phyloP scores from a whole-genome alignment of 2,888 invertebrate genomes.

The Formica aserva region DNA sequence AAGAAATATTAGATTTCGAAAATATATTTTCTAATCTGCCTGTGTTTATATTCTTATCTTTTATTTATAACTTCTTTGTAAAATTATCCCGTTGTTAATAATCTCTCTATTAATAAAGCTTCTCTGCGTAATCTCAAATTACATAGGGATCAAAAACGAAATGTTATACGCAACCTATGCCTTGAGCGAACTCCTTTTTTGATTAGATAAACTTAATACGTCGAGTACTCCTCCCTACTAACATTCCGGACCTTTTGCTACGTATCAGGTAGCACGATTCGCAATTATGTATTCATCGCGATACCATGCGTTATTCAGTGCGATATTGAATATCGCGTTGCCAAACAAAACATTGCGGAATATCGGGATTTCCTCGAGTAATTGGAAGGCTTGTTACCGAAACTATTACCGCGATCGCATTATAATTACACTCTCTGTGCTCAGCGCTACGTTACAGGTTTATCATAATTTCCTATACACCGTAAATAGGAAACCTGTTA shows the following conservation, averaged over 20 bases:
- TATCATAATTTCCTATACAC: conserved; percentile 51
- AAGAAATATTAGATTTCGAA: not conserved
- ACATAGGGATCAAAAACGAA: conserved; percentile 13
- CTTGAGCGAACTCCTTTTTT: conserved; percentile 44
- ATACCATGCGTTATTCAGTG: conserved; percentile 53
- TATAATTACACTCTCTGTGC: conserved; percentile 55
- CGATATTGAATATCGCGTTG: conserved; percentile 70
- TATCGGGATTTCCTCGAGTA: conserved; percentile 57
- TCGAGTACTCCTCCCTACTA: not conserved
- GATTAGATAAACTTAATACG: conserved; percentile 54
- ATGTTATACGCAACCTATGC: conserved; percentile 20
- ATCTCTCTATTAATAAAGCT: not conserved
- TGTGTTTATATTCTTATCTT: not conserved
- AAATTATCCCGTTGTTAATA: conserved; percentile 8
- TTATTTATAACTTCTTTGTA: not conserved
- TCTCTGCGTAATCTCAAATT: conserved; percentile 11
- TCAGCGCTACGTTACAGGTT: conserved; percentile 43
- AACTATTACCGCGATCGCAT: conserved; percentile 64
- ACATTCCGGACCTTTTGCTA: conserved; percentile 32
- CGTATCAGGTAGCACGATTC: conserved; percentile 64
- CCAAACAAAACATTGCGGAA: conserved; percentile 58
- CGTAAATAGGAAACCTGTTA: conserved; percentile 50
- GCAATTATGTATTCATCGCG: conserved; percentile 65
- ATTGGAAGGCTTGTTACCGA: conserved; percentile 63
- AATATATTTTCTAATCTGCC: not conserved